phyloP scores from a whole-genome alignment of 2,113 vertebrate species.

The Archilochus colubris region DNA sequence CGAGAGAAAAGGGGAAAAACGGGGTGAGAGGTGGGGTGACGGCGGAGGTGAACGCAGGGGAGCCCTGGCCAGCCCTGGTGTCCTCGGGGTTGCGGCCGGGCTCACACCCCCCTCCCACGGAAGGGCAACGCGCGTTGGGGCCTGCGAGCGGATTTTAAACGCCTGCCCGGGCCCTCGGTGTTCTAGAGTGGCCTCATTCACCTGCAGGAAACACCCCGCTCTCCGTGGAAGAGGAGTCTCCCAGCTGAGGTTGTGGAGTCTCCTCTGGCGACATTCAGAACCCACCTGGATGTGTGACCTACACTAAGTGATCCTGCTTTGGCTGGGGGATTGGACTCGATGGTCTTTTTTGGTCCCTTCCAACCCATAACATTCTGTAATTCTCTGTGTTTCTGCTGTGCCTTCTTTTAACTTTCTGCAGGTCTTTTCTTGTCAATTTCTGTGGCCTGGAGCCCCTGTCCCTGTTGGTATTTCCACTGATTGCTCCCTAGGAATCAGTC shows the following conservation, averaged over 20 bases:
- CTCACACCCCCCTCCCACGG: accelerated
- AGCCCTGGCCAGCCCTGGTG: neutral
- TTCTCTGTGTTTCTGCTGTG: too few relatives aligned
- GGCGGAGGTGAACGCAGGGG: neutral
- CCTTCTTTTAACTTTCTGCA: neutral
- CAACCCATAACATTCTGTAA: too few relatives aligned
- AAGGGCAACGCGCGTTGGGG: neutral
- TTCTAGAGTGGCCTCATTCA: neutral
- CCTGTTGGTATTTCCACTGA: neutral
- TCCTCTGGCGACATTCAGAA: too few relatives aligned
- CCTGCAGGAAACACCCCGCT: neutral
- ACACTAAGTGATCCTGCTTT: too few relatives aligned
- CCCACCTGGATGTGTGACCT: too few relatives aligned
- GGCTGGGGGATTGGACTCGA: too few relatives aligned
- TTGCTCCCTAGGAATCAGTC: neutral
- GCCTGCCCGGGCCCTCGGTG: neutral
- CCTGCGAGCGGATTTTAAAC: neutral
- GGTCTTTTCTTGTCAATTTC: neutral
- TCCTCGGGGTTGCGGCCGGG: neutral
- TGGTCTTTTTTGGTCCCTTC: too few relatives aligned
- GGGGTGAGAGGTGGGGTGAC: too few relatives aligned
- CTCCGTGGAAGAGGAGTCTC: neutral
- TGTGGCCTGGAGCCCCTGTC: neutral
- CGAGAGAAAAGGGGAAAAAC: neutral
- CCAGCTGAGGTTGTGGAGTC: neutral